A percentile compares a stretch with the other conserved stretches of the same genome.
Conservation (phyloP, 2,888 invertebrate species). For the Agelastica alni region DNA sequence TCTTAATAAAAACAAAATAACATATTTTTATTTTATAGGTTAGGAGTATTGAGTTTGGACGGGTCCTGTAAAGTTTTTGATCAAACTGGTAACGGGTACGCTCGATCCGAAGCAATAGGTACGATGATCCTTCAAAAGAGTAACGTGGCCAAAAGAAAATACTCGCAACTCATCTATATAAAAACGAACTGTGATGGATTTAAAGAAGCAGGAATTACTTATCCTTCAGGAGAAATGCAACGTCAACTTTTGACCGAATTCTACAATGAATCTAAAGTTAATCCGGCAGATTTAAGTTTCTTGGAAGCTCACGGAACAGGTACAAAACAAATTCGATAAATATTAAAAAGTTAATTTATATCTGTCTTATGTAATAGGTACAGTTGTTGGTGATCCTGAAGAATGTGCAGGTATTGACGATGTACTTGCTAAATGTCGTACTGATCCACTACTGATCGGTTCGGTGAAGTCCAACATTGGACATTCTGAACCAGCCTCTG, state of each 20-base stretch:
- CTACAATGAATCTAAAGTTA: slow-evolving; percentile 71
- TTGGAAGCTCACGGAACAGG: slow-evolving; percentile 89
- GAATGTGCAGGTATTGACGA: slow-evolving; percentile 83
- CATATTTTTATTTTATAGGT: too few relatives aligned
- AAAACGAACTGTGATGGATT: slow-evolving; percentile 54
- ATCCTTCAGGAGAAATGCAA: slow-evolving; percentile 60
- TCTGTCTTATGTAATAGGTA: slow-evolving; percentile 57
- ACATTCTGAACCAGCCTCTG: slow-evolving; percentile 86
- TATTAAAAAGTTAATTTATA: not conserved
- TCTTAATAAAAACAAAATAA: too few relatives aligned
- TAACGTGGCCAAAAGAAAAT: slow-evolving; percentile 58
- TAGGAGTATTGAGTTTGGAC: slow-evolving; percentile 79
- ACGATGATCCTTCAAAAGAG: slow-evolving; percentile 74
- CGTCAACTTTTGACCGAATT: slow-evolving; percentile 66
- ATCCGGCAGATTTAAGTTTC: slow-evolving; percentile 72
- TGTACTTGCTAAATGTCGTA: slow-evolving; percentile 75
- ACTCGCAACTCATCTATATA: slow-evolving; percentile 55
- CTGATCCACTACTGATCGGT: slow-evolving; percentile 74
- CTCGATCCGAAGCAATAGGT: slow-evolving; percentile 78
- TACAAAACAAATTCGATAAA: slow-evolving; percentile 21
- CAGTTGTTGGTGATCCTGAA: slow-evolving; percentile 87
- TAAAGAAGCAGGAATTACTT: slow-evolving; percentile 54
- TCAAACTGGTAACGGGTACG: slow-evolving; percentile 78
- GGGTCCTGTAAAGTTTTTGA: slow-evolving; percentile 93
- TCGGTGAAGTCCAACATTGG: slow-evolving; percentile 95